Evolutionary conservation across 1,140 invertebrate genomes (phyloP).

Genomic region (Phthorimaea operculella): DNA sequence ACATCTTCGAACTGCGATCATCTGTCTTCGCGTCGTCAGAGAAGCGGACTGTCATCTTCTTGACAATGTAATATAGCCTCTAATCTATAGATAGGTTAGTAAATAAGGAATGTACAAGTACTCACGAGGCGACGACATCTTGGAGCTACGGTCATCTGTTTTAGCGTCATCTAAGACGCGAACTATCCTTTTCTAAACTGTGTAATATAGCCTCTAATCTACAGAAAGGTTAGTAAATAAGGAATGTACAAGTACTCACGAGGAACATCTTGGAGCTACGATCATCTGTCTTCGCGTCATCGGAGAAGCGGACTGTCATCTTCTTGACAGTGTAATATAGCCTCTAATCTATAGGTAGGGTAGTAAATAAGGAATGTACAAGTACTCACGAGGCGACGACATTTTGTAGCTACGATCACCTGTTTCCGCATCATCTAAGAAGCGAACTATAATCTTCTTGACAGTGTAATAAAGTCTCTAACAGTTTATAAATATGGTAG

Average conservation of each 20-base stretch:
- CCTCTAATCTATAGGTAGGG: no score
- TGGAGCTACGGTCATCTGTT: slow-evolving; percentile 45
- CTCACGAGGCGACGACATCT: slow-evolving; percentile 47
- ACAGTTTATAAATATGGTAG: no score
- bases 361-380: not conserved
- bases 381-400: slow-evolving; percentile 41
- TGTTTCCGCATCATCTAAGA: slow-evolving; percentile 56
- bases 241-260: slow-evolving; percentile 28
- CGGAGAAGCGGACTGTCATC: slow-evolving; percentile 61
- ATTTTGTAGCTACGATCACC: slow-evolving; percentile 45
- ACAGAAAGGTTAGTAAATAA: no score
- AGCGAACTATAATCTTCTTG: no score
- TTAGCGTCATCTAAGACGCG: slow-evolving; percentile 58
- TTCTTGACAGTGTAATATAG: no score
- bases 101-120: no score
- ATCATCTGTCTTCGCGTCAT: slow-evolving; percentile 54
- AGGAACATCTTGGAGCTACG: slow-evolving; percentile 36
- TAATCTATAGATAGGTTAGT: no score
- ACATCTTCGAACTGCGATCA: slow-evolving; percentile 41
- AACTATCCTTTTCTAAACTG: no score
- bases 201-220: no score
- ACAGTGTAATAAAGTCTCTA: no score
- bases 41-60: slow-evolving; percentile 60
- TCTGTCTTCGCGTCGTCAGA: slow-evolving; percentile 57
- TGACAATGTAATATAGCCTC: no score